phyloP scores from a whole-genome alignment of 2,113 vertebrate genomes.

The Meriones unguiculatus region DNA sequence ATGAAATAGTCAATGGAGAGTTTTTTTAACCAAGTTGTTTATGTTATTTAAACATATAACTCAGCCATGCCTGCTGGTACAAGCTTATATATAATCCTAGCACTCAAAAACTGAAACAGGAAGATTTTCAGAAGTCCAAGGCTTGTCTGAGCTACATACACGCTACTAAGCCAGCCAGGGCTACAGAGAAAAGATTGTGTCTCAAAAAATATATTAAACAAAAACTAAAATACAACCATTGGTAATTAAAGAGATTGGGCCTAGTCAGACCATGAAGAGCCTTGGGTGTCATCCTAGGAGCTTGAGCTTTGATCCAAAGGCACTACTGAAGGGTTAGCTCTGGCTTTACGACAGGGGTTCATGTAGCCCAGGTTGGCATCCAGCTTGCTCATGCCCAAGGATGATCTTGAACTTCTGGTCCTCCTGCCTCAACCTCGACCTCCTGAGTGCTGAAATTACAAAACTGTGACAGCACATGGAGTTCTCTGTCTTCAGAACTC shows the following conservation, averaged over 20 bases:
- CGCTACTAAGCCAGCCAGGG: background rate
- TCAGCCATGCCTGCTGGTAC: background rate
- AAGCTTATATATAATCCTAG: background rate
- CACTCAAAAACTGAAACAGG: background rate
- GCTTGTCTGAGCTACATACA: background rate
- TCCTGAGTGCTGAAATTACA: background rate
- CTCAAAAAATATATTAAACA: background rate
- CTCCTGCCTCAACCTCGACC: background rate
- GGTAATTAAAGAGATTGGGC: background rate
- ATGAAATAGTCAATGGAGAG: background rate
- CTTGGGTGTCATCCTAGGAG: too few species aligned
- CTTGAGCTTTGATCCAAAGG: background rate
- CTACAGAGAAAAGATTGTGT: background rate
- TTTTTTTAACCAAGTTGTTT: background rate
- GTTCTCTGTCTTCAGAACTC: background rate
- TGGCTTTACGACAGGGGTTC: background rate
- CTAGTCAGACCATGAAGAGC: background rate
- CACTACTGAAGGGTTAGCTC: background rate
- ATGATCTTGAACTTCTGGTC: background rate
- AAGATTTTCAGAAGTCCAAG: background rate
- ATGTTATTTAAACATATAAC: background rate
- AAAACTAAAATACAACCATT: background rate
- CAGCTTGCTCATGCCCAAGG: background rate
- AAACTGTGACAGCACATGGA: background rate
- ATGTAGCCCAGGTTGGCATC: background rate